Conservation (phyloP, 2,888 invertebrate genomes). For the Cataglyphis albicans region DNA sequence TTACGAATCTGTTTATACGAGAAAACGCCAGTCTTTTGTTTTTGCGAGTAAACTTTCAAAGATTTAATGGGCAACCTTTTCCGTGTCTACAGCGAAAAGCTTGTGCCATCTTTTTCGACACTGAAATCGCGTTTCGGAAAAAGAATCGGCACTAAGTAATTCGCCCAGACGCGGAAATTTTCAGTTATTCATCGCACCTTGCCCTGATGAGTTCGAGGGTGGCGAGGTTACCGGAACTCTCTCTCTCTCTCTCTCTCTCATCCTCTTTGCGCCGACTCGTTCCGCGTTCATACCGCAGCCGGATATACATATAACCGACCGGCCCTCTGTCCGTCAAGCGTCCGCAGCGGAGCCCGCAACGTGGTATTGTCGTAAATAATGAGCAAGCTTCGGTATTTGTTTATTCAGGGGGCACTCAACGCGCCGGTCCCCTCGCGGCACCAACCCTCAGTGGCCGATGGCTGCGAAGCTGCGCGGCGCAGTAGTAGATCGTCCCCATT, state of each 20-base stretch:
- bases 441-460: conserved; percentile 28
- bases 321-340: conserved; percentile 73
- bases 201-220: conserved; percentile 60
- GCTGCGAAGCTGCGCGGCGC: conserved; percentile 60
- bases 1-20: conserved; percentile 30
- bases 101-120: conserved; percentile 55
- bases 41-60: conserved; percentile 16
- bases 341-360: conserved; percentile 69
- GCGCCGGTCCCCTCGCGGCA: conserved; percentile 60
- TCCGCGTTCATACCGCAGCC: conserved; percentile 70
- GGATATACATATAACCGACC: conserved; percentile 73
- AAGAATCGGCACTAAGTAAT: conserved; percentile 50
- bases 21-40: neutral
- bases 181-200: conserved; percentile 71
- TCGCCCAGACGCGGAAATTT: conserved; percentile 62
- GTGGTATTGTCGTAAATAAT: conserved; percentile 81
- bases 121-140: conserved; percentile 59
- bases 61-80: conserved; percentile 11
- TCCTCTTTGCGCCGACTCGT: neutral
- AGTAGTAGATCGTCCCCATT: conserved; percentile 77
- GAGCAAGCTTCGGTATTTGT: conserved; percentile 82
- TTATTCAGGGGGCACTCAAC: conserved; percentile 85
- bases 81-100: conserved; percentile 49
- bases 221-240: conserved; percentile 63
- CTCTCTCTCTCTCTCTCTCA: conserved; percentile 33